Percentiles rank a stretch among this genome's conserved stretches.
Conservation (phyloP, 2,113 vertebrate species). For the Narcine bancroftii region DNA sequence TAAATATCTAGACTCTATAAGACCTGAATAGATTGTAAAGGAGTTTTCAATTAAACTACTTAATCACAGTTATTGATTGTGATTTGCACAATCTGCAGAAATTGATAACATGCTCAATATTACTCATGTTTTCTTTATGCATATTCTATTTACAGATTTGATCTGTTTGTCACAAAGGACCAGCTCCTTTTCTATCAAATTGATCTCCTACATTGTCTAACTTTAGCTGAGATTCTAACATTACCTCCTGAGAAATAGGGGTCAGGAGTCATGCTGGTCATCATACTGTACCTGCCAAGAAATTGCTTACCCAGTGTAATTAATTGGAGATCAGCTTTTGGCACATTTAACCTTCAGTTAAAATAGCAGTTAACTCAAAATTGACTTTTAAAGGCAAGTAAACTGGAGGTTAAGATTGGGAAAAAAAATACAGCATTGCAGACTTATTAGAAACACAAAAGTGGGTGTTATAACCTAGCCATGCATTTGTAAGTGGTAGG, state of each 20-base stretch:
- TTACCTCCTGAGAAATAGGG: background rate
- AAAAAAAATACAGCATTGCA: too few relatives aligned
- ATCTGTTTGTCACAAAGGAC: background rate
- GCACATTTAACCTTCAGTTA: background rate
- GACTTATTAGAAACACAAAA: too few relatives aligned
- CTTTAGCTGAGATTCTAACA: background rate
- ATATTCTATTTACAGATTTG: too few relatives aligned
- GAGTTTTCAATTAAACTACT: slow-evolving; percentile 11
- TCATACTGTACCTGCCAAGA: background rate
- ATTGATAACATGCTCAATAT: slow-evolving; percentile 32
- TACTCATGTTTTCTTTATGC: slow-evolving; percentile 1
- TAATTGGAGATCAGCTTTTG: background rate
- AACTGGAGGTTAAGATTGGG: background rate
- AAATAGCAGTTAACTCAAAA: background rate
- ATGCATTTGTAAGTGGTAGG: too few relatives aligned
- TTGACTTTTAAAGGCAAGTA: background rate
- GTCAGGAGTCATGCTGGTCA: background rate
- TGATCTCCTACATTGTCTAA: background rate
- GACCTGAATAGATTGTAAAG: slow-evolving; percentile 7
- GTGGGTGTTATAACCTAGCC: too few relatives aligned
- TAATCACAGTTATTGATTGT: slow-evolving; percentile 27
- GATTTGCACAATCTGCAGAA: slow-evolving; percentile 3
- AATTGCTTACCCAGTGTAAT: background rate
- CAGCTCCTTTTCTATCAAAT: background rate
- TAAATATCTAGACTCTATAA: background rate